Evolutionary conservation across 2,888 invertebrate genomes (phyloP), one percentile per base, ranked within the genome.

Genomic region (Lissocephala sabroskyi): DNA sequence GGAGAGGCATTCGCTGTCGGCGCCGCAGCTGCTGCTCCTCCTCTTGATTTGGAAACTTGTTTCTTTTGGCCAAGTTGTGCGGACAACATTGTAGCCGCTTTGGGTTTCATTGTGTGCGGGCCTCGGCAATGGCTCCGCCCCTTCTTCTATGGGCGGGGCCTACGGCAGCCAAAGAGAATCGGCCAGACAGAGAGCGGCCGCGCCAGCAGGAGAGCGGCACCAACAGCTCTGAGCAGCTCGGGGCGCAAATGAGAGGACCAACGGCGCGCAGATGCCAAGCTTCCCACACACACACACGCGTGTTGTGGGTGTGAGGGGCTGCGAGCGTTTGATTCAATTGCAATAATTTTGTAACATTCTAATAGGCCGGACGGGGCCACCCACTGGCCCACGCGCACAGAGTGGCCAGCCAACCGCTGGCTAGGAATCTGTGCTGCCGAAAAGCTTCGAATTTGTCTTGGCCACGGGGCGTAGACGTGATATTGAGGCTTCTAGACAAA

Each of bases 281-380:
- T 59, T 55, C 70, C 30, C 35, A 65, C 63, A 64, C 77, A 59
- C 65, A 59, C 65, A 53, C 56, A 62, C 47, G 46, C 43, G 30
- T 44, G 41, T 32, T 29, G 16, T 13, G 10, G 43, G 29, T 44
- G 41, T 10, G 42, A n/a, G 40, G 30, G 42, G 44, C 6, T 37
- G 49, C 49, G 53, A 51, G 52, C 41, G 58, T 74, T 73, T 78
- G 80, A 71, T 79, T 76, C 77, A 76, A 65, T 76, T 77, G 61
- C 79, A 78, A 73, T 76, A 60, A 62, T 60, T 66, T 79, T 77
- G 79, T 73, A 79, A 79, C 79, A 80, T 80, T 79, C 73, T 65
- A 77, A 79, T 79, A 80, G 80, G 78, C 67, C 65, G 71, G n/a
- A n/a, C n/a, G n/a, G 59, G 54, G 33, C 37, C 37, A 11, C 46